These are phyloP conservation scores for Idaea straminata DNA, from an alignment of 2,888 invertebrate species.

Conservation along the genomic window DNA sequence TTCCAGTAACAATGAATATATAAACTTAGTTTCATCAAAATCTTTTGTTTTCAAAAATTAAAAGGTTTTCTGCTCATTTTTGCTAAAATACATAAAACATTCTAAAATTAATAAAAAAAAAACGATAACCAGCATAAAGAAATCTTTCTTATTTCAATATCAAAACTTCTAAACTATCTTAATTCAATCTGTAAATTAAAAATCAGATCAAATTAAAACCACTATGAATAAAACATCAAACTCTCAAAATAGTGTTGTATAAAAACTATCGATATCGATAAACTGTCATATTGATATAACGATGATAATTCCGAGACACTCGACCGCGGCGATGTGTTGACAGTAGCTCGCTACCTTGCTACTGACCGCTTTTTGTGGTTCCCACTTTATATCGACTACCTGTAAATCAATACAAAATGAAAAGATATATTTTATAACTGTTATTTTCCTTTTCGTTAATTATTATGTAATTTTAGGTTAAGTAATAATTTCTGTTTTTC, in stretches of 20 bases:
- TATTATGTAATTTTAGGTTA: not conserved
- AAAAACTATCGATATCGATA: not conserved
- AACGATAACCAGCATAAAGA: no score
- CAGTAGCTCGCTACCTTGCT: slow-evolving; percentile 26
- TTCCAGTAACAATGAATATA: no score
- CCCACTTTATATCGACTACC: slow-evolving; percentile 1
- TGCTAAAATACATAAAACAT: no score
- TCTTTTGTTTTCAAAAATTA: no score
- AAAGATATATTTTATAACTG: slow-evolving; percentile 18
- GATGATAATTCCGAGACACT: slow-evolving; percentile 8
- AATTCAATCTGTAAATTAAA: not conserved
- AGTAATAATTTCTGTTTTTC: not conserved
- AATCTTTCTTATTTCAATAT: no score
- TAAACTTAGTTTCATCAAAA: no score
- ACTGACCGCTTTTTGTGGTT: slow-evolving; percentile 46
- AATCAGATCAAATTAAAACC: not conserved
- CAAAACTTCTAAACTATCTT: no score
- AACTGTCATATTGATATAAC: not conserved
- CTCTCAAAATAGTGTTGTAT: not conserved
- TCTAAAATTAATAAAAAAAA: no score
- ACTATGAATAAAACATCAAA: not conserved
- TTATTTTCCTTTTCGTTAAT: slow-evolving; percentile 4
- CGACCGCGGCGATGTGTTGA: slow-evolving; percentile 38
- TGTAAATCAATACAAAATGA: slow-evolving; percentile 7
- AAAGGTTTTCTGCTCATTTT: no score